Evolutionary conservation across 2,888 invertebrate genomes (phyloP), one percentile per base, ranked within the genome.

Genomic region (Entomobrya proxima): DNA sequence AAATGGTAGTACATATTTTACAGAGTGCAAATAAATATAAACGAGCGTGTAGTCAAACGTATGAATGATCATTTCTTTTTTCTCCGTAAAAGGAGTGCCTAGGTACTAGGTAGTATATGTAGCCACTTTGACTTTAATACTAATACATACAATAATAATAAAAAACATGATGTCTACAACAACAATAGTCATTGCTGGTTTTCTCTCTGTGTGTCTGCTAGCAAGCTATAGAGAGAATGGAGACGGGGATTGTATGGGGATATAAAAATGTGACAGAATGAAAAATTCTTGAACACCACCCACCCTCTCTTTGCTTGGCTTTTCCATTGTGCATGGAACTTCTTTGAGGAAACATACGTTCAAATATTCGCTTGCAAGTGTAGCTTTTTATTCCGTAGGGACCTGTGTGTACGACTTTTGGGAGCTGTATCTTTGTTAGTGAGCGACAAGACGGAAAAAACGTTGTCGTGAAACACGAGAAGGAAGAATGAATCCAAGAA

Each of bases 211-310:
- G 15, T 44, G 44, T n/a, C 44, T 47, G 27, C 40, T 24, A 21
- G n/a, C 27, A 61, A 35, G 32, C 47, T 24, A 24, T 15, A 75
- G 27, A 15, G 32, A 7, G 32, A 32, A 35, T 21, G 32, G 50
- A 44, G 52, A 52, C 47, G 24, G 30, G n/a, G 13, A 35, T 52
- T 69, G 79, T 44, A 44, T 37, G 30, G 24, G 64, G 18, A 47
- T 35, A 79, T 67, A 52, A 72, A 30, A 72, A 55, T 55, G 72
- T 80, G 72, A 72, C 80, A 72, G 80, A 58, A 72, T 58, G 72
- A 72, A 80, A 72, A 52, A 69, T 69, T 58, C 44, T 58, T 67
- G n/a, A 40, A 44, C 27, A n/a, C 55, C 72, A 72, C 13, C 15
- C 30, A 30, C 72, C 58, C 72, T 44, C 72, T 11, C n/a, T n/a